Evolutionary conservation across 2,888 invertebrate species (phyloP).

Genomic region (Keiferia lycopersicella): DNA sequence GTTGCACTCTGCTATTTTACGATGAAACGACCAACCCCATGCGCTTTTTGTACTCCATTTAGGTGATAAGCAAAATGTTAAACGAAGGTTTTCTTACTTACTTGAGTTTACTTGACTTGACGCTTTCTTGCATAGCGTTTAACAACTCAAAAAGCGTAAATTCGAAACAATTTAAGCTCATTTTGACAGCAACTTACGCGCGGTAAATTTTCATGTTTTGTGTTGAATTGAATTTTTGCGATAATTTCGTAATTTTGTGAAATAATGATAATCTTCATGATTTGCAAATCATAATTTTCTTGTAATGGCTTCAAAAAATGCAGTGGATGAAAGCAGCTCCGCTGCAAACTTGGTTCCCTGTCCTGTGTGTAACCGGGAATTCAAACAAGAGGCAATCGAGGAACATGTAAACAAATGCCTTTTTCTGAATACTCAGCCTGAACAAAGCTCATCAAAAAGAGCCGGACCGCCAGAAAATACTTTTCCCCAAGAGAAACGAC

Average conservation of each 20-base stretch:
- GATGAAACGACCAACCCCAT: neutral
- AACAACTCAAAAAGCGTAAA: neutral
- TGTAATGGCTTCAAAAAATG: conserved; percentile 4
- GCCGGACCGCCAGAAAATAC: conserved; percentile 43
- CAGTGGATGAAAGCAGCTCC: conserved; percentile 26
- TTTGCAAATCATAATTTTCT: neutral
- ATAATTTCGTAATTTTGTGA: neutral
- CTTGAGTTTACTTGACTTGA: too few species aligned
- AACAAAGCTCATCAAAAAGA: conserved; percentile 50
- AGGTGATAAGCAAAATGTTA: neutral
- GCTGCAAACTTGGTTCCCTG: conserved; percentile 59
- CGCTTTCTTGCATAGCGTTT: neutral
- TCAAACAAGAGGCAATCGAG: conserved; percentile 78
- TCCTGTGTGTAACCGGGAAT: conserved; percentile 84
- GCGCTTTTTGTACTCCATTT: neutral
- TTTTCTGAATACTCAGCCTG: conserved; percentile 78
- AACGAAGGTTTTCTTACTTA: too few species aligned
- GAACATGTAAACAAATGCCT: conserved; percentile 86
- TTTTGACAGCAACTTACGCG: neutral
- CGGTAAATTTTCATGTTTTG: neutral
- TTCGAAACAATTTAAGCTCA: neutral
- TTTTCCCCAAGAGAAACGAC: conserved; percentile 51
- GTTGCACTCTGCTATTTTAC: neutral
- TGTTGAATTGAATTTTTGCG: neutral
- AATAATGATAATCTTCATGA: neutral